These are phyloP conservation scores for Machimus rusticus DNA, from an alignment of 2,888 invertebrate species.

Conservation along the genomic window DNA sequence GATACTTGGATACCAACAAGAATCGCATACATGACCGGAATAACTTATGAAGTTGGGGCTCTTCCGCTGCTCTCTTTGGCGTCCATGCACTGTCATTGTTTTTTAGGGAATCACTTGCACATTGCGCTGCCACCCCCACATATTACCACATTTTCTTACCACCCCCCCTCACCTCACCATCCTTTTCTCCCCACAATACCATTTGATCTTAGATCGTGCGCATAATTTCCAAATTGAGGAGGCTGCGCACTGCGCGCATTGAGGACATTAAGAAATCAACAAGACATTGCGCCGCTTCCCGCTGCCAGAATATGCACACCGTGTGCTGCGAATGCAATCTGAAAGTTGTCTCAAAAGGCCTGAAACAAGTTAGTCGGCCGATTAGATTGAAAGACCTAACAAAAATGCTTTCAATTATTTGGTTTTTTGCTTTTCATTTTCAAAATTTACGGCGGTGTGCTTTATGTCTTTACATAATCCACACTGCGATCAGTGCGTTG, in stretches of 20 bases:
- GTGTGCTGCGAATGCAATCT: neutral
- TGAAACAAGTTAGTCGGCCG: neutral
- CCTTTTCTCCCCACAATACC: neutral
- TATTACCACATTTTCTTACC: too few species aligned
- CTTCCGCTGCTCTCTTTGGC: neutral
- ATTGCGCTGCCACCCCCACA: neutral
- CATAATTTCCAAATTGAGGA: neutral
- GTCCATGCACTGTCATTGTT: neutral
- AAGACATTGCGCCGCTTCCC: neutral
- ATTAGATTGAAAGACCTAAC: neutral
- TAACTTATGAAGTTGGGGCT: neutral
- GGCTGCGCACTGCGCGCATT: neutral
- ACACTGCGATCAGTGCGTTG: neutral
- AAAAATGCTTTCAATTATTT: neutral
- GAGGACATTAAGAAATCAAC: neutral
- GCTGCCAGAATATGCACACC: neutral
- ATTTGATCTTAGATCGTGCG: neutral
- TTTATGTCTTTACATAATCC: neutral
- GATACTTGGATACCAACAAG: constrained; percentile 8
- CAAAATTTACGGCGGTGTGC: neutral
- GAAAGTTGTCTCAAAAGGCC: neutral
- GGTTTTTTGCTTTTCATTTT: neutral
- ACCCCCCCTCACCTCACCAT: neutral
- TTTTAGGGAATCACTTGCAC: neutral
- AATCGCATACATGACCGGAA: constrained; percentile 2